These are phyloP conservation scores for Acleris literana DNA, from an alignment of 2,888 invertebrate genomes.

Conservation along the genomic window DNA sequence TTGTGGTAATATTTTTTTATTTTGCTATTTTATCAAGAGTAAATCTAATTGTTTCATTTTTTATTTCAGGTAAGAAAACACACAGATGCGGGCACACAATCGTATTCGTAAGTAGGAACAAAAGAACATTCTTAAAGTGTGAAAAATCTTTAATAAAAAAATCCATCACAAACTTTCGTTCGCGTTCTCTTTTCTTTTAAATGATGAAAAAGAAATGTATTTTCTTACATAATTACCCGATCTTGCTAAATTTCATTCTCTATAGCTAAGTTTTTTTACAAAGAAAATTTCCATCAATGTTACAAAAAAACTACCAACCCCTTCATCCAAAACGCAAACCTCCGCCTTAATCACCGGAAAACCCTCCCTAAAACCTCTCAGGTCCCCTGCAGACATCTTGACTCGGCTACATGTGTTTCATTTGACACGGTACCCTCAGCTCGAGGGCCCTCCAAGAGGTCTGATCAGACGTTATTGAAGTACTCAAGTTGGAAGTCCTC, in stretches of 20 bases:
- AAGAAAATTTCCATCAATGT: neutral
- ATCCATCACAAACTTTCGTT: too few relatives aligned
- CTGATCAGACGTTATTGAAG: slow-evolving; percentile 21
- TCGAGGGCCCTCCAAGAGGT: slow-evolving; percentile 48
- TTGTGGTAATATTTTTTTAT: neutral
- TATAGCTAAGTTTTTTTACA: too few relatives aligned
- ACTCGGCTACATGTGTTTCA: slow-evolving; percentile 45
- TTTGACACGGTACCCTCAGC: slow-evolving; percentile 48
- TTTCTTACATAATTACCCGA: too few relatives aligned
- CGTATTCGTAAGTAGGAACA: too few relatives aligned
- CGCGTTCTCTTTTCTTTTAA: too few relatives aligned
- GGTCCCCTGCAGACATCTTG: slow-evolving; percentile 33
- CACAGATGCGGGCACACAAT: neutral
- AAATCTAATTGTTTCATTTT: slow-evolving; percentile 18
- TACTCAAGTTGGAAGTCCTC: neutral
- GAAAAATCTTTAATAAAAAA: too few relatives aligned
- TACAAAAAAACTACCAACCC: neutral
- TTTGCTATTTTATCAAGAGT: neutral
- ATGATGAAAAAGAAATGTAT: too few relatives aligned
- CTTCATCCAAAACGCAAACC: neutral
- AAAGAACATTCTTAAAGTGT: too few relatives aligned
- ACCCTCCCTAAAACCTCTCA: neutral
- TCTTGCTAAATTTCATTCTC: too few relatives aligned
- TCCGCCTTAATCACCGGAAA: neutral
- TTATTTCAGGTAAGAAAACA: slow-evolving; percentile 45